A percentile compares a stretch with the other conserved stretches of the same genome.
These are phyloP conservation scores for Brachynemurus nebulosus DNA, from an alignment of 2,888 invertebrate genomes.

Conservation along the genomic window DNA sequence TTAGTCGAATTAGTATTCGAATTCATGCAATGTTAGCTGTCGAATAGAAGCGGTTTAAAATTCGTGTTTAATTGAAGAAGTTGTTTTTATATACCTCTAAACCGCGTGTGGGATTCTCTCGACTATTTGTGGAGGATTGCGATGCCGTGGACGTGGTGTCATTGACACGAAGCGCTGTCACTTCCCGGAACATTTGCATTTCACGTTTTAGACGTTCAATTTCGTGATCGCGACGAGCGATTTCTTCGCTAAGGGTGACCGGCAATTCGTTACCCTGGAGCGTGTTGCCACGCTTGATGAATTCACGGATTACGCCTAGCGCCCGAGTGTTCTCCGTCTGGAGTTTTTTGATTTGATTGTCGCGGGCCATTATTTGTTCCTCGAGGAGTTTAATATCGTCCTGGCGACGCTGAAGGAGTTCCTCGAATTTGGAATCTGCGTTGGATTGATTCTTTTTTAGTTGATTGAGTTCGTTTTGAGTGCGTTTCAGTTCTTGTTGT, in stretches of 20 bases:
- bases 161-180: too few relatives aligned
- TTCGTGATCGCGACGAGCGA: not conserved
- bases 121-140: too few relatives aligned
- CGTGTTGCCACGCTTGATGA: not conserved
- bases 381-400: constrained; percentile 23
- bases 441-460: not conserved
- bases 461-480: not conserved
- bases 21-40: too few relatives aligned
- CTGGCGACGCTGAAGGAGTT: not conserved
- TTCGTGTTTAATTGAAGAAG: too few relatives aligned
- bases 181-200: too few relatives aligned
- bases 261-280: too few relatives aligned
- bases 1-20: too few relatives aligned
- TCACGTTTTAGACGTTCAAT: constrained; percentile 13
- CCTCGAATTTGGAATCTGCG: not conserved
- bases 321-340: constrained; percentile 15
- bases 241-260: too few relatives aligned
- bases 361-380: constrained; percentile 24
- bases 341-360: constrained; percentile 21
- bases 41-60: too few relatives aligned
- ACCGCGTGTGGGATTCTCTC: too few relatives aligned
- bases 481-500: not conserved
- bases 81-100: too few relatives aligned
- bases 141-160: too few relatives aligned
- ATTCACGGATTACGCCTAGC: not conserved